phyloP scores from a whole-genome alignment of 1,140 invertebrate species.

The Drosophila ambigua region DNA sequence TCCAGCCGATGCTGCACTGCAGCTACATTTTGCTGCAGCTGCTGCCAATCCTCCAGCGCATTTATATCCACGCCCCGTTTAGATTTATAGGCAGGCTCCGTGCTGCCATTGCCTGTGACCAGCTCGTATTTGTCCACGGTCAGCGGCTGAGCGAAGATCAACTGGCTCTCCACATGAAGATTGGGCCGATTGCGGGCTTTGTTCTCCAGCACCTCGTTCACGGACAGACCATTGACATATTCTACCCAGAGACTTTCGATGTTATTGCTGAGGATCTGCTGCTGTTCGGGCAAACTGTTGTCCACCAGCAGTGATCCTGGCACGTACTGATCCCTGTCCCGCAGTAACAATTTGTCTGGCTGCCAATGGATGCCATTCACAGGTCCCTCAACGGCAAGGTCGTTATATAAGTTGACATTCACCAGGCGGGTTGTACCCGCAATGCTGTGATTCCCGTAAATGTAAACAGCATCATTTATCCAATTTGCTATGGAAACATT shows the following conservation, averaged over 20 bases:
- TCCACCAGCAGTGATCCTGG: slow-evolving; percentile 57
- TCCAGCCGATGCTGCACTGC: slow-evolving; percentile 48
- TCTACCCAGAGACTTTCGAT: slow-evolving; percentile 70
- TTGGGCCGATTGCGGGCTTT: slow-evolving; percentile 62
- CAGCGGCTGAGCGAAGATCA: slow-evolving; percentile 65
- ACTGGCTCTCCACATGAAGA: slow-evolving; percentile 59
- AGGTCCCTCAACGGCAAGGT: slow-evolving; percentile 58
- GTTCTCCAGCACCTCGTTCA: slow-evolving; percentile 61
- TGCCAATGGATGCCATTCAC: slow-evolving; percentile 66
- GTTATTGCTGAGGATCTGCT: slow-evolving; percentile 64
- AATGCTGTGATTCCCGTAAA: slow-evolving; percentile 76
- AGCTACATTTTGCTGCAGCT: slow-evolving; percentile 44
- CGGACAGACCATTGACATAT: slow-evolving; percentile 55
- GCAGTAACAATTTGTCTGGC: slow-evolving; percentile 50
- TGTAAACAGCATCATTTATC: slow-evolving; percentile 78
- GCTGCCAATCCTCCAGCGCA: slow-evolving; percentile 29
- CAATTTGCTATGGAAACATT: slow-evolving; percentile 82
- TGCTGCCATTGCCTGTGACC: slow-evolving; percentile 8
- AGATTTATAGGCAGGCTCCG: slow-evolving; percentile 28
- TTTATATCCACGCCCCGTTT: slow-evolving; percentile 31
- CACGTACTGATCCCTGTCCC: slow-evolving; percentile 53
- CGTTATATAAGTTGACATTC: slow-evolving; percentile 68
- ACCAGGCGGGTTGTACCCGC: slow-evolving; percentile 54
- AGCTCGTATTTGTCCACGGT: slow-evolving; percentile 58
- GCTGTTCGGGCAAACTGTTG: slow-evolving; percentile 43